Evolutionary conservation across 2,888 invertebrate species (phyloP).

Genomic region (Lasioglossum vierecki): DNA sequence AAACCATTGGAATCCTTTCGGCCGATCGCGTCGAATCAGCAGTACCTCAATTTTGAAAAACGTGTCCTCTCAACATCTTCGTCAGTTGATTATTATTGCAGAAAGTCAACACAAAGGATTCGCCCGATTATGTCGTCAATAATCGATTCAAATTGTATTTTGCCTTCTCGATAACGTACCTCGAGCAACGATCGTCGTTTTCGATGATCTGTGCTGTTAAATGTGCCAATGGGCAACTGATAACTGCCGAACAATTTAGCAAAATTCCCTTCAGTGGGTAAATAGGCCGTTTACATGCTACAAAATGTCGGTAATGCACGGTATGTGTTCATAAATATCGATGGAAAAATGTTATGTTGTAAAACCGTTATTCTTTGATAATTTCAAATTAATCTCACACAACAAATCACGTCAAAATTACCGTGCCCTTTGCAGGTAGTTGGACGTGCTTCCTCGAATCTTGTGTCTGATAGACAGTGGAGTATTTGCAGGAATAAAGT

Average conservation of each 20-base stretch:
- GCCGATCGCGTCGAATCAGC: not conserved
- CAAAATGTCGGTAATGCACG: not conserved
- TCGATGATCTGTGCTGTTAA: not conserved
- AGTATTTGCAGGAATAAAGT: no score
- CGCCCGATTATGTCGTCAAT: not conserved
- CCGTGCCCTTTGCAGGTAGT: no score
- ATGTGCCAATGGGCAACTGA: not conserved
- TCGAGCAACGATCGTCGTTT: conserved; percentile 59
- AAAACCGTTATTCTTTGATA: no score
- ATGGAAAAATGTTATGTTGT: no score
- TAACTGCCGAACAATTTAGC: not conserved
- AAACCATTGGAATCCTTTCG: not conserved
- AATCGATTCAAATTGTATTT: not conserved
- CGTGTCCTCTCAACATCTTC: not conserved
- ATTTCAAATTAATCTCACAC: no score
- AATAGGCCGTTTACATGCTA: not conserved
- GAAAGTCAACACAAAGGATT: not conserved
- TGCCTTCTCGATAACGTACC: conserved; percentile 19
- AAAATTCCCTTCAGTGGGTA: not conserved
- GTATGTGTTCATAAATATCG: not conserved
- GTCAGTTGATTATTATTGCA: not conserved
- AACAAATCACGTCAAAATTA: no score
- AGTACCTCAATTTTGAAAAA: not conserved
- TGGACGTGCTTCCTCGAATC: no score
- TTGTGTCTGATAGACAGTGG: not conserved